A percentile compares a stretch with the other conserved stretches of the same genome.
These are phyloP conservation scores for Paedocypris micromegethes DNA, from an alignment of 2,797 vertebrate species.

Conservation along the genomic window DNA sequence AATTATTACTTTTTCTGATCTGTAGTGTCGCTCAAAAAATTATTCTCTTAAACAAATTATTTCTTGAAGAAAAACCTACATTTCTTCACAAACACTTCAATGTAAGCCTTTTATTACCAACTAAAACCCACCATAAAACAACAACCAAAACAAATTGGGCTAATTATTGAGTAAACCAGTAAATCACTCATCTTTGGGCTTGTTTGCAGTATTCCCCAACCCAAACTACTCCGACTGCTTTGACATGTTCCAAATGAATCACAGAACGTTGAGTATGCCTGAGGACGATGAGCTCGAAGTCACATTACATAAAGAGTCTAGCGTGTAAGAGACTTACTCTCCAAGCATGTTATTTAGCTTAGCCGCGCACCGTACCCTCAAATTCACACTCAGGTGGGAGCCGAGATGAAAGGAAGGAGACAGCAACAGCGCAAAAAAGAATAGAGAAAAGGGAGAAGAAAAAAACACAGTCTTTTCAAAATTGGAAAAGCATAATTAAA, in stretches of 20 bases:
- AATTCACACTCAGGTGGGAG: slow-evolving; percentile 52
- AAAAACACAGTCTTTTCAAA: slow-evolving; percentile 44
- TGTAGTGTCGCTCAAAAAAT: too few relatives aligned
- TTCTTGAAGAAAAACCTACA: neutral
- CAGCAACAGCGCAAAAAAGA: slow-evolving; percentile 32
- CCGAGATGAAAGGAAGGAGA: slow-evolving; percentile 54
- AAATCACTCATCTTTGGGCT: slow-evolving; percentile 21
- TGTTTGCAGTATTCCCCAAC: slow-evolving; percentile 2
- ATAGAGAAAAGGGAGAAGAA: slow-evolving; percentile 32
- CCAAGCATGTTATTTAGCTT: slow-evolving; percentile 48
- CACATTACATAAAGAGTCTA: slow-evolving; percentile 48
- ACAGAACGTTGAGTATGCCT: slow-evolving; percentile 38
- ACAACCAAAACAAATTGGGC: slow-evolving; percentile 17
- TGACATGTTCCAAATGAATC: slow-evolving; percentile 57
- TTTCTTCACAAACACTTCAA: slow-evolving; percentile 14
- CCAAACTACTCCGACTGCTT: slow-evolving; percentile 44
- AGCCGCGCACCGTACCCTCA: slow-evolving; percentile 45
- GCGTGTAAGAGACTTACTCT: slow-evolving; percentile 49
- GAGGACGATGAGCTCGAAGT: slow-evolving; percentile 18
- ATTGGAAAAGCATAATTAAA: slow-evolving; percentile 68
- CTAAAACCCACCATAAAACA: slow-evolving; percentile 18
- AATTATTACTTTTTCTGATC: too few relatives aligned
- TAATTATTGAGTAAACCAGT: slow-evolving; percentile 32
- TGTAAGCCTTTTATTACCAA: slow-evolving; percentile 12
- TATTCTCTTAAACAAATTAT: too few relatives aligned